A percentile compares a stretch with the other conserved stretches of the same genome.
Evolutionary conservation across 2,888 invertebrate genomes (phyloP).

Genomic region (Clusia tigrina): DNA sequence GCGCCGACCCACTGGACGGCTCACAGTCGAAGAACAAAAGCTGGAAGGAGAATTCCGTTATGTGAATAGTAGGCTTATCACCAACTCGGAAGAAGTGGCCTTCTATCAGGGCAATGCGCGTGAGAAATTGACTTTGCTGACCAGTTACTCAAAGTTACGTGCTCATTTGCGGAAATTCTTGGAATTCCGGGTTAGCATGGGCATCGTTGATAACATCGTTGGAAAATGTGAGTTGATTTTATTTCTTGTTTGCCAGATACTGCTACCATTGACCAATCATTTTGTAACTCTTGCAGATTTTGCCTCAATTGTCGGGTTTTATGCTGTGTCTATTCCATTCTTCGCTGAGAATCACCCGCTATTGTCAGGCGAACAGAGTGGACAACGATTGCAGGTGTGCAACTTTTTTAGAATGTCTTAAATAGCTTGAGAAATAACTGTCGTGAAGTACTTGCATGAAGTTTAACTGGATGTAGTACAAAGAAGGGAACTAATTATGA

Average conservation of each 20-base stretch:
- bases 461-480: no score
- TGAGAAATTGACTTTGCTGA: constrained; percentile 86
- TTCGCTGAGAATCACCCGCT: constrained; percentile 77
- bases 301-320: constrained; percentile 96
- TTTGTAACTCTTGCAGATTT: constrained; percentile 71
- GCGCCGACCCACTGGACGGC: constrained; percentile 82
- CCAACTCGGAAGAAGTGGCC: constrained; percentile 89
- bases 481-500: no score
- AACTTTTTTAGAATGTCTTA: no score
- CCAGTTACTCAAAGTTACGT: constrained; percentile 89
- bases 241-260: not conserved
- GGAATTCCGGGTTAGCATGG: constrained; percentile 90
- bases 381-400: constrained; percentile 80
- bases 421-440: no score
- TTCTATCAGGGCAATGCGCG: constrained; percentile 83
- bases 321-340: constrained; percentile 94
- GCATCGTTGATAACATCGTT: constrained; percentile 93
- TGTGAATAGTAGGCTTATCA: constrained; percentile 94
- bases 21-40: constrained; percentile 95
- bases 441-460: no score
- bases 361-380: constrained; percentile 73
- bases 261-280: constrained; percentile 19
- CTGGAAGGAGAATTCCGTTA: constrained; percentile 98
- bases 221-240: constrained; percentile 82
- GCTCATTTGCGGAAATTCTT: constrained; percentile 86